Evolutionary conservation across 2,113 vertebrate genomes (phyloP).

Genomic region (Callaeas wilsoni): DNA sequence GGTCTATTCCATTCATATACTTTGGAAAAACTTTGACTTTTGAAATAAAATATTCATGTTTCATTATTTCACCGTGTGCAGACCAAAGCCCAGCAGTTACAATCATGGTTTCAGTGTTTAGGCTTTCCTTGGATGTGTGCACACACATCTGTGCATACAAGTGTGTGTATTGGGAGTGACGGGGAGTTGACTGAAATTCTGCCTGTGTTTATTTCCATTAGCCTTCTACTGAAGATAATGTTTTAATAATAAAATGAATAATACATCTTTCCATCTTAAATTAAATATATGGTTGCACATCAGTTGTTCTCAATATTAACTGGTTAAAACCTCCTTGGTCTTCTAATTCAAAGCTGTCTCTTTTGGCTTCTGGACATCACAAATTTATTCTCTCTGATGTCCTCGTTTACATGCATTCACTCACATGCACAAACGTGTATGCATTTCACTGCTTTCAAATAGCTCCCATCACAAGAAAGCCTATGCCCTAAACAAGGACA

Average conservation of each 20-base stretch:
- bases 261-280: background rate
- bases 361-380: background rate
- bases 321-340: background rate
- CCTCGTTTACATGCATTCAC: background rate
- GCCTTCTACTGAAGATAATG: background rate
- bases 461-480: background rate
- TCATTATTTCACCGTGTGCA: background rate
- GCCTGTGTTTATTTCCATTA: background rate
- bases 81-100: background rate
- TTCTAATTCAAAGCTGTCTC: background rate
- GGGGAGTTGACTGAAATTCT: background rate
- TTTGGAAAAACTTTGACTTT: background rate
- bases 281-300: background rate
- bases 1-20: background rate
- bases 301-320: background rate
- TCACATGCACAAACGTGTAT: rapidly evolving
- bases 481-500: background rate
- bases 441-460: background rate
- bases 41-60: background rate
- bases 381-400: background rate
- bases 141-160: background rate
- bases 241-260: background rate
- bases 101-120: background rate
- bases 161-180: background rate
- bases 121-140: background rate